Percentiles rank a stretch among this genome's conserved stretches.
Conservation (phyloP, 2,888 invertebrate species). For the Volucella inflata region DNA sequence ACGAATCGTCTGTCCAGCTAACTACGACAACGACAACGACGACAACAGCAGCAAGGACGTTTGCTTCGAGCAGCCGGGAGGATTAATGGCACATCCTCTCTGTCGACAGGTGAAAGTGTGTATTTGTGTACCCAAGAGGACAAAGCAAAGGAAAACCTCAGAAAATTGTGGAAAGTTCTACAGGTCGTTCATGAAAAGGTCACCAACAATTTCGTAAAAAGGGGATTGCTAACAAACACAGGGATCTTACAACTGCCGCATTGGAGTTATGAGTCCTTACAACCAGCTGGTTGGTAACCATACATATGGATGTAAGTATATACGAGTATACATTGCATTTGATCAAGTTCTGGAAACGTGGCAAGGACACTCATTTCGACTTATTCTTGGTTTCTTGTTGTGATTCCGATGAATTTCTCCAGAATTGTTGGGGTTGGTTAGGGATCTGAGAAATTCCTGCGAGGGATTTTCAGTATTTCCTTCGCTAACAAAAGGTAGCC, state of each 20-base stretch:
- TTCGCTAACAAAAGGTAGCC: background rate
- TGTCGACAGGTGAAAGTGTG: constrained; percentile 46
- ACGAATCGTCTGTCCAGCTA: constrained; percentile 45
- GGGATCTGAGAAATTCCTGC: constrained; percentile 21
- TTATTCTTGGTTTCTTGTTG: constrained; percentile 16
- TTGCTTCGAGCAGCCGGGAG: constrained; percentile 15
- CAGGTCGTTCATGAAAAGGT: constrained; percentile 63
- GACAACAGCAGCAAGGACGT: constrained; percentile 15
- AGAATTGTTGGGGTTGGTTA: constrained; percentile 57
- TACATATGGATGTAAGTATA: background rate
- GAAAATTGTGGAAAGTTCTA: constrained; percentile 51
- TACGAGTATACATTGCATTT: constrained; percentile 29
- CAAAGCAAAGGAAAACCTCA: constrained; percentile 48
- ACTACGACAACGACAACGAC: constrained; percentile 19
- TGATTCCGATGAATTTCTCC: constrained; percentile 9
- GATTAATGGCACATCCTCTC: constrained; percentile 41
- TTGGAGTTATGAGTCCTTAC: constrained; percentile 30
- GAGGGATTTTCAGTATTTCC: background rate
- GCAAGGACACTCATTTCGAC: constrained; percentile 33
- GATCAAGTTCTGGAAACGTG: constrained; percentile 40
- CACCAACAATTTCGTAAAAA: constrained; percentile 26
- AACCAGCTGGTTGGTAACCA: background rate
- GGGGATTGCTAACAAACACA: background rate
- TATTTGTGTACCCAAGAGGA: constrained; percentile 29
- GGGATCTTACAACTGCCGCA: constrained; percentile 35